Conservation (phyloP, 2,888 invertebrate genomes). For the Cecidostiba fungosa region DNA sequence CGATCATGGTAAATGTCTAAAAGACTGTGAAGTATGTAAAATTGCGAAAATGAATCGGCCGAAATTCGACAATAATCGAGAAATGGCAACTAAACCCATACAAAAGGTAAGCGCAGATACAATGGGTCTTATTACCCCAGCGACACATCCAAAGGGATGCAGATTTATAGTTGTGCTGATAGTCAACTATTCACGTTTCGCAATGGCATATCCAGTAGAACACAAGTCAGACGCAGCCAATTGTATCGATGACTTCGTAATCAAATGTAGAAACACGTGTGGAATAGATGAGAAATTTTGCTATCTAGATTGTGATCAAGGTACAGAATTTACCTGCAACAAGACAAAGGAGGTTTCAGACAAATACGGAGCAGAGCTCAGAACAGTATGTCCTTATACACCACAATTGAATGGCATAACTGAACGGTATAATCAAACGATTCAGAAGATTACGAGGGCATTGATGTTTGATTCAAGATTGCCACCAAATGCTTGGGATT, state of each 20-base stretch:
- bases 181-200: not conserved
- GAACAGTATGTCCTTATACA: conserved; percentile 15
- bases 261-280: too few species aligned
- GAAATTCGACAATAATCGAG: too few species aligned
- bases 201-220: not conserved
- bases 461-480: conserved; percentile 22
- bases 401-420: conserved; percentile 62
- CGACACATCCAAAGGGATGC: not conserved
- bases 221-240: not conserved
- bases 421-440: conserved; percentile 62
- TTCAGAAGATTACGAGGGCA: conserved; percentile 58
- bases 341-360: conserved; percentile 58
- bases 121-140: not conserved
- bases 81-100: too few species aligned
- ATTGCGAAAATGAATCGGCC: too few species aligned
- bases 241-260: not conserved
- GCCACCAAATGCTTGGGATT: conserved; percentile 64
- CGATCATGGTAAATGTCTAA: too few species aligned
- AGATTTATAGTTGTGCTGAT: not conserved
- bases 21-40: too few species aligned
- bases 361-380: conserved; percentile 28
- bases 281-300: too few species aligned
- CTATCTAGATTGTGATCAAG: too few species aligned
- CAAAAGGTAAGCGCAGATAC: too few species aligned
- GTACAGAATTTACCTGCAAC: conserved; percentile 63